A percentile compares a stretch with the other conserved stretches of the same genome.
Evolutionary conservation across 1,140 invertebrate species (phyloP).

Genomic region (Drosophila ercepeae): DNA sequence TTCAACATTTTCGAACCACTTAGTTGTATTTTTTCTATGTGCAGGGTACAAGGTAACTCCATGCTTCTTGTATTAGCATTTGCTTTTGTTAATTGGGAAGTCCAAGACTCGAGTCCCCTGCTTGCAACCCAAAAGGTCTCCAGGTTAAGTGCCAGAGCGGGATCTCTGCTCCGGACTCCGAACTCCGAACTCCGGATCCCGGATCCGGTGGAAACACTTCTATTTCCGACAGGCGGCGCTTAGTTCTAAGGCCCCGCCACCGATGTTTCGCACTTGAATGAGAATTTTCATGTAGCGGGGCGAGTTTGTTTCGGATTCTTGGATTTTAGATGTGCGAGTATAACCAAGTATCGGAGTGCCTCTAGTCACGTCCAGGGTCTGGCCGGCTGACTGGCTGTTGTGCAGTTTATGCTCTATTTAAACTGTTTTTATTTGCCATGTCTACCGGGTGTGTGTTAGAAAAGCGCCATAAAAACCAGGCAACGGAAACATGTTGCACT

Average conservation of each 20-base stretch:
- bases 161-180: neutral
- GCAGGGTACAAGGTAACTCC: neutral
- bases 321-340: slow-evolving; percentile 4
- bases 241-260: slow-evolving; percentile 54
- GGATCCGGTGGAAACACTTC: neutral
- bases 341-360: slow-evolving; percentile 32
- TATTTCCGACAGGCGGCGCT: slow-evolving; percentile 47
- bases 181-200: too few relatives aligned
- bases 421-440: slow-evolving; percentile 72
- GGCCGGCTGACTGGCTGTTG: slow-evolving; percentile 43
- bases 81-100: slow-evolving; percentile 70
- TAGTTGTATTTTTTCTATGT: slow-evolving; percentile 10
- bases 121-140: neutral
- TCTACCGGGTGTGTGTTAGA: slow-evolving; percentile 59
- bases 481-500: slow-evolving; percentile 52
- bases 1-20: neutral
- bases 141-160: neutral
- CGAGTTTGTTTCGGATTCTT: slow-evolving; percentile 34
- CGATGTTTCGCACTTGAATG: slow-evolving; percentile 69
- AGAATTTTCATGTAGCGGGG: slow-evolving; percentile 70
- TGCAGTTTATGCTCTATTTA: slow-evolving; percentile 77
- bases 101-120: neutral
- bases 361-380: slow-evolving; percentile 77
- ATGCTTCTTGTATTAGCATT: slow-evolving; percentile 42
- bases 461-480: slow-evolving; percentile 62